Base-by-base conservation (phyloP, 1,140 invertebrate species). In the Heliconius eleuchia region DNA sequence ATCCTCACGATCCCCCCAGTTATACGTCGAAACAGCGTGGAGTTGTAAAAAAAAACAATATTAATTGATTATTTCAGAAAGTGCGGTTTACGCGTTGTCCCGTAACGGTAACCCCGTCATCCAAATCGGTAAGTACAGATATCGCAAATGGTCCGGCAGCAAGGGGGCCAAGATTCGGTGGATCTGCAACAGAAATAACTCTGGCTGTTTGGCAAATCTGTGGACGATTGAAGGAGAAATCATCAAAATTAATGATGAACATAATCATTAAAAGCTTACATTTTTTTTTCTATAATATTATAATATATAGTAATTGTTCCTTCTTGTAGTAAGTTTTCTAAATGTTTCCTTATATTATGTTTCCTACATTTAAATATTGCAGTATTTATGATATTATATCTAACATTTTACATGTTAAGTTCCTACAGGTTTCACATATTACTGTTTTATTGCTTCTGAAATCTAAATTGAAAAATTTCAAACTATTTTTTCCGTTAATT, bases 61-160 rank as follows among this genome's bases (percentile, higher is more conserved):
- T 27, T 66, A 8, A 66, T 27, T n/a, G 6, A n/a, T 66, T 66
- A 72, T 85, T 85, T n/a, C 82, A 85, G 83, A 82, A 27, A 66
- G 5, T 27, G 71, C 82, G 1, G 57, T 80, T 39, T 86, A 82
- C 37, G 72, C 81, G 46, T 72, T 37, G 16, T 83, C 81, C 11
- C 75, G 84, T 18, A 73, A 71, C n/a, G 86, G 87, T 0, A 87
- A 85, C 23, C 83, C 85, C 0, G 83, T 85, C 8, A 83, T 85
- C 50, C 77, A 83, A 70, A 77, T 86, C 1, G 89, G 88, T 0
- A 30, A 55, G 6, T 85, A 89, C 19, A 81, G 89, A 23, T 91
- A 81, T 72, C 89, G 89, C 66, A 88, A 84, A n/a, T 86, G 86
- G 83, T 78, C 75, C 5, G 80, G 86, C 16, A 87, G 87, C 74